Evolutionary conservation across 2,113 vertebrate genomes (phyloP), one percentile per base, ranked within the genome.

Genomic region (Rhinopithecus roxellana): DNA sequence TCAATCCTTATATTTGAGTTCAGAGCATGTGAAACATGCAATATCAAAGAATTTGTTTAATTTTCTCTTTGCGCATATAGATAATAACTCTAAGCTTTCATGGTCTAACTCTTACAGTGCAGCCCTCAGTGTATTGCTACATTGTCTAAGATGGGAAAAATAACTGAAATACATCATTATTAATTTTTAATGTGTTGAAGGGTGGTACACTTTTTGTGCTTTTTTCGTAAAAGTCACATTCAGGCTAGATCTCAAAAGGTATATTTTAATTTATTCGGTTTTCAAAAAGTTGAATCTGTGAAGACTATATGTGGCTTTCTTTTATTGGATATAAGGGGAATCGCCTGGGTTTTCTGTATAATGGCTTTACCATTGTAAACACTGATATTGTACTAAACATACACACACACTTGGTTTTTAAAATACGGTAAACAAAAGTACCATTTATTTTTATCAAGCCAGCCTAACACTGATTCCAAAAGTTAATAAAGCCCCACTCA

Each of bases 361-460:
- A 38, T 86, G 22, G 18, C 84, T 88, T 84, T 94, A 79, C 64
- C 93, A 20, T 83, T 82, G 82, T 35, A 86, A 93, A 77, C 69
- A 94, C 35, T 52, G 7, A 14, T 80, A 84, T 84, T 17, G 9
- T 75, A 50, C 17, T 87, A 87, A 83, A 45, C 45, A 59, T 13
- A 85, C 25, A 30, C 75, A 45, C 17, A 90, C 5, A 77, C 40
- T 93, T 93, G 40, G 16, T 64, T 95, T 95, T 90, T 16, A 80
- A 96, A 83, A 72, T 78, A 90, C 1, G 69, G 18, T 40, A 95
- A 45, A 80, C 70, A 23, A 90, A 95, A 97, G 57, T 93, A 45
- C 13, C 55, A 30, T 7, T 90, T 94, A 57, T 35, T 93, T 95
- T 94, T 88, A 45, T 80, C 50, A 89, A 38, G 13, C 7, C 43